Percentiles rank a stretch among this genome's conserved stretches.
Evolutionary conservation across 2,113 vertebrate species (phyloP).

Genomic region (Echinops telfairi): DNA sequence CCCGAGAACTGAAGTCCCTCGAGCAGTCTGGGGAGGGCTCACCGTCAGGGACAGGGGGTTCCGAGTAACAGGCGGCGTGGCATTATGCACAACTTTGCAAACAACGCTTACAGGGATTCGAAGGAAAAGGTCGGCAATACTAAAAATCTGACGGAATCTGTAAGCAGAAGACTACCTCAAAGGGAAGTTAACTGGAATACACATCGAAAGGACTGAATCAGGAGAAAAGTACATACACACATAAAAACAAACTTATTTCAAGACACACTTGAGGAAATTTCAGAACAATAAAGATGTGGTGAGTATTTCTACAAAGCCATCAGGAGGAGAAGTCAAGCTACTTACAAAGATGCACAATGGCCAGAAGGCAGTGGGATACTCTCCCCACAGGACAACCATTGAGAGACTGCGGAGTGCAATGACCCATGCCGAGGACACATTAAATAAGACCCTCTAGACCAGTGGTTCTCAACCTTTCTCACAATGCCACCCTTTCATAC

Average conservation of each 20-base stretch:
- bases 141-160: not conserved
- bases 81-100: constrained; percentile 8
- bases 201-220: not conserved
- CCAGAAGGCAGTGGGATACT: not conserved
- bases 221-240: constrained; percentile 13
- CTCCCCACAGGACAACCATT: too few species aligned
- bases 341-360: not conserved
- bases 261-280: not conserved
- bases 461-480: too few species aligned
- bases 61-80: not conserved
- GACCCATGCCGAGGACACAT: too few species aligned
- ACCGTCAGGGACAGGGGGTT: not conserved
- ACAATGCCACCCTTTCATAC: too few species aligned
- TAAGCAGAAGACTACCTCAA: not conserved
- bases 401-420: too few species aligned
- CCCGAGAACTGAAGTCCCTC: not conserved
- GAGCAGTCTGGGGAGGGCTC: not conserved
- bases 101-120: constrained; percentile 13
- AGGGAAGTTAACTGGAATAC: not conserved
- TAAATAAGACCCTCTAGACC: not conserved
- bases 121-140: not conserved
- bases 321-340: not conserved
- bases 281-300: not conserved
- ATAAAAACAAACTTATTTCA: not conserved
- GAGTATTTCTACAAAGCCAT: not conserved